A percentile compares a stretch with the other conserved stretches of the same genome.
These are phyloP conservation scores for Carabus problematicus DNA, from an alignment of 2,888 invertebrate genomes.

Conservation along the genomic window DNA sequence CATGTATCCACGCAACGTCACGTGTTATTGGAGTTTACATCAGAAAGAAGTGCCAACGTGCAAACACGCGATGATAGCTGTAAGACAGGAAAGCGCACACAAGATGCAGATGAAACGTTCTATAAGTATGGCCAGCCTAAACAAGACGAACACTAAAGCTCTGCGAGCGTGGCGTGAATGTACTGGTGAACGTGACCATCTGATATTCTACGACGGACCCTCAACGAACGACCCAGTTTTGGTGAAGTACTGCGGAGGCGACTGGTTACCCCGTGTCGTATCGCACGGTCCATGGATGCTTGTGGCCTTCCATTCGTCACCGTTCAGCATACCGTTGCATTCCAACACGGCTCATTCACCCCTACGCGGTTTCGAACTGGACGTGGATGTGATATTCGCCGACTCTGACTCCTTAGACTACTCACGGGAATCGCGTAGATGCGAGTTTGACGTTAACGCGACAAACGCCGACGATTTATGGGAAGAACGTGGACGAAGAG, in stretches of 20 bases:
- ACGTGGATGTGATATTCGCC: conserved; percentile 87
- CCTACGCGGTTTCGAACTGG: conserved; percentile 81
- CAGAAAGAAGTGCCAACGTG: conserved; percentile 87
- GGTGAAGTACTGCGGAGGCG: conserved; percentile 88
- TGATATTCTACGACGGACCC: conserved; percentile 87
- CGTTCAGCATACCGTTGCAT: conserved; percentile 80
- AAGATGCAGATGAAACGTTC: conserved; percentile 75
- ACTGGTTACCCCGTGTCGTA: conserved; percentile 81
- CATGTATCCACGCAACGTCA: conserved; percentile 87
- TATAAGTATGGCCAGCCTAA: conserved; percentile 71
- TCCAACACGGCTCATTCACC: conserved; percentile 69
- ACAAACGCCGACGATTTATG: conserved; percentile 67
- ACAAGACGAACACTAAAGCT: conserved; percentile 72
- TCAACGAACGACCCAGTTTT: conserved; percentile 83
- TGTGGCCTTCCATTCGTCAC: conserved; percentile 86
- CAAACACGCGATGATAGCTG: conserved; percentile 90
- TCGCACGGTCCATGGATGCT: conserved; percentile 82
- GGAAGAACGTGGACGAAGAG: conserved; percentile 72
- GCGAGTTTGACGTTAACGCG: conserved; percentile 80
- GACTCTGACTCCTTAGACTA: conserved; percentile 88
- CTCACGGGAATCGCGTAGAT: conserved; percentile 69
- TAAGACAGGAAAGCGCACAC: conserved; percentile 77
- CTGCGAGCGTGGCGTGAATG: conserved; percentile 85
- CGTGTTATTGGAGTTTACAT: conserved; percentile 87
- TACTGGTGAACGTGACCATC: conserved; percentile 80